These are phyloP conservation scores for Stictocephala bisonia DNA, from an alignment of 2,888 invertebrate species.

Conservation along the genomic window DNA sequence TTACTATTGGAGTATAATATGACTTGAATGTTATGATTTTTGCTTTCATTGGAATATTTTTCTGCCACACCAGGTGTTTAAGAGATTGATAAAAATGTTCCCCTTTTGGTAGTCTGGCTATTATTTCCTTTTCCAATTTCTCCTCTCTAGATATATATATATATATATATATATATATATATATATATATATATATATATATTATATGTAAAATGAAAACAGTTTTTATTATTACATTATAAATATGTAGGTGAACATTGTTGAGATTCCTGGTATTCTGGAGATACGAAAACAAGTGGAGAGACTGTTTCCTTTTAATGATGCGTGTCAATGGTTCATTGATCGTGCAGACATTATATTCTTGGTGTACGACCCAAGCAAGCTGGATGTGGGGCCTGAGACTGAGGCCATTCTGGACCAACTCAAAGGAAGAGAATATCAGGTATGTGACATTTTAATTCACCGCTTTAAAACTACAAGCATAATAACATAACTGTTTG, in stretches of 20 bases:
- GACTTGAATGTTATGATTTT: too few species aligned
- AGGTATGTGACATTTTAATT: slow-evolving; percentile 71
- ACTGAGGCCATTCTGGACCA: slow-evolving; percentile 95
- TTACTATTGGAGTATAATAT: too few species aligned
- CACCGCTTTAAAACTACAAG: too few species aligned
- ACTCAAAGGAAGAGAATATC: slow-evolving; percentile 92
- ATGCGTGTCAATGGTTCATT: slow-evolving; percentile 97
- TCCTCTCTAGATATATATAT: too few species aligned
- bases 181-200: too few species aligned
- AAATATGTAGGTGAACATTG: slow-evolving; percentile 91
- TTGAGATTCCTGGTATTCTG: slow-evolving; percentile 95
- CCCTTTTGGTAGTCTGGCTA: too few species aligned
- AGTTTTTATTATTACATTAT: slow-evolving; percentile 36
- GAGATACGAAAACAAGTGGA: slow-evolving; percentile 95
- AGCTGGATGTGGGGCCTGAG: slow-evolving; percentile 94
- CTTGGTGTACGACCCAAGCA: slow-evolving; percentile 94
- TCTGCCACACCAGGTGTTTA: too few species aligned
- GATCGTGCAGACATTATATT: slow-evolving; percentile 96
- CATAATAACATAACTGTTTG: too few species aligned
- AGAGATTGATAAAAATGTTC: too few species aligned
- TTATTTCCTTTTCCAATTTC: too few species aligned
- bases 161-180: neutral
- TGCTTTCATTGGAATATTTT: too few species aligned
- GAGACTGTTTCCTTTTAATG: slow-evolving; percentile 93
- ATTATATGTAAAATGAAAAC: neutral